Evolutionary conservation across 1,140 invertebrate species (phyloP), one percentile per base, ranked within the genome.

Genomic region (Aphaenogaster floridana): DNA sequence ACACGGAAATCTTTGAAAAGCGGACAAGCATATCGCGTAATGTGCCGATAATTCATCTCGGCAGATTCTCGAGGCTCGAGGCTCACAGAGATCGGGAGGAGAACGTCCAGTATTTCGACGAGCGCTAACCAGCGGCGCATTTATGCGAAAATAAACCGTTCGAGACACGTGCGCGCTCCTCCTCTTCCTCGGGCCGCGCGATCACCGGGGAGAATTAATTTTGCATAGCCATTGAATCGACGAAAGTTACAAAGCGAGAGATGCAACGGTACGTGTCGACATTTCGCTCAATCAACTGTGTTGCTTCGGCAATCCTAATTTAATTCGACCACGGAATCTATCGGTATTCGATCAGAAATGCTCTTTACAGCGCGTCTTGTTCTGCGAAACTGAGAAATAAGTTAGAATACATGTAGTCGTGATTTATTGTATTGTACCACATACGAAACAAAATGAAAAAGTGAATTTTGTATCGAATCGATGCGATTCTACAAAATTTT

Each of bases 131-230:
- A 63, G 21, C 13, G 21, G 28, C 50, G 11, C 6, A 28, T 76
- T 28, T 54, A 69, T 45, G 66, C 8, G 48, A 88, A 90, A 88
- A 86, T 88, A 90, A 90, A 90, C 63, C 11, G 11, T 17, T 11
- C 11, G 7, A 64, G 45, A 76, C 88, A 86, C 42, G 76, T 69
- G 72, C 72, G 45, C 17, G 50, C 50, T 63, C 28, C 9, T 63
- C 52, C 42, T 13, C 69, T 45, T 48, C n/a, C 8, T 42, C 77
- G 45, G 15, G 9, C n/a, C 21, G 9, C 66, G 72, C n/a, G 52
- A 61, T 68, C 52, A 45, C n/a, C 48, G 15, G 57, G 15, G 13
- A 9, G 34, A 21, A 21, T 88, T 61, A 50, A 59, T 39, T 68
- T 77, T 42, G 68, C 8, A 21, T 21, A 15, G 39, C 28, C 34